A percentile compares a stretch with the other conserved stretches of the same genome.
These are phyloP conservation scores for Columba janthina DNA, from an alignment of 2,113 vertebrate genomes.

Conservation along the genomic window DNA sequence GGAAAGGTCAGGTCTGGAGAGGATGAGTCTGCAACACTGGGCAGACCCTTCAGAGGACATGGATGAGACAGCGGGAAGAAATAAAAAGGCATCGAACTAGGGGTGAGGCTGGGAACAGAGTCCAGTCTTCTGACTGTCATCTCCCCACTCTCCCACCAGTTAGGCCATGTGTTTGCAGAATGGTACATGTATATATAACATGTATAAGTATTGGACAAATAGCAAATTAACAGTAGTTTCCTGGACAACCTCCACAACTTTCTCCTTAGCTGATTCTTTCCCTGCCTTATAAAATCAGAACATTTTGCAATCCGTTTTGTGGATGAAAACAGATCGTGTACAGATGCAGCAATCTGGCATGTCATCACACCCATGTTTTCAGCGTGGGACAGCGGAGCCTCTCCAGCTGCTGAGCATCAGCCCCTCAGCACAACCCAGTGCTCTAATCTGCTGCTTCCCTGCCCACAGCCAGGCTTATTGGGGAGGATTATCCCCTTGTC, in stretches of 20 bases:
- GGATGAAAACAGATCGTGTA: background rate
- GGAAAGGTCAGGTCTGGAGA: background rate
- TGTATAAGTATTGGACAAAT: background rate
- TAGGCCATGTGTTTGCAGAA: background rate
- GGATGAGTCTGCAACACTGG: background rate
- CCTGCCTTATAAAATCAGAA: background rate
- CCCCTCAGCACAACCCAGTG: constrained; percentile 34
- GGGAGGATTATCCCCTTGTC: constrained; percentile 50
- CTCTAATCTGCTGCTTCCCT: constrained; percentile 45
- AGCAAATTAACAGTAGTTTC: background rate
- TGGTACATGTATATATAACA: fast-evolving
- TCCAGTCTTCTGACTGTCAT: background rate
- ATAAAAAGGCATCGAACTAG: background rate
- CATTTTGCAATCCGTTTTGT: background rate
- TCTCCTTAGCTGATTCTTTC: background rate
- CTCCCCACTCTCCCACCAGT: background rate
- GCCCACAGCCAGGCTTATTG: constrained; percentile 18
- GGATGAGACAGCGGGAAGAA: constrained; percentile 1
- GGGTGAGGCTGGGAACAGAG: background rate
- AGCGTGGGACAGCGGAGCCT: constrained; percentile 12
- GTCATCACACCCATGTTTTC: background rate
- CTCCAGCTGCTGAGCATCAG: constrained; percentile 56
- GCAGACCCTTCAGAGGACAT: background rate
- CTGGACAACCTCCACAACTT: background rate
- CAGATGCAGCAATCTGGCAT: constrained; percentile 31